A percentile compares a stretch with the other conserved stretches of the same genome.
phyloP scores from a whole-genome alignment of 2,113 vertebrate genomes.

The Halichoeres trimaculatus region DNA sequence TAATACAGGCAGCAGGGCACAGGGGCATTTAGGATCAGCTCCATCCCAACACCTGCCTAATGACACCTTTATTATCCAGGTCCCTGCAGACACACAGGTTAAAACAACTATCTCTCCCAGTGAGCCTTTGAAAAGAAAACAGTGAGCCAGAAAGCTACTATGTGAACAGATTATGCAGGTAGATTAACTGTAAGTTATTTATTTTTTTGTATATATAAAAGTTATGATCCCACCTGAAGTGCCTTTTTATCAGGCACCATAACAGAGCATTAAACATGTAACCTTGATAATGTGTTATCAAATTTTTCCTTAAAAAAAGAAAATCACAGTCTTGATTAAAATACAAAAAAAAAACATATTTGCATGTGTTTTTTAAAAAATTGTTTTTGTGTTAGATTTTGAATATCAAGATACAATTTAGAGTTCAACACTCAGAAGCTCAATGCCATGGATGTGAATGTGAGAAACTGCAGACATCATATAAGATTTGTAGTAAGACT shows the following conservation, averaged over 20 bases:
- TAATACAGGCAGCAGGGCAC: constrained; percentile 16
- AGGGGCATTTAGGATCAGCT: constrained; percentile 27
- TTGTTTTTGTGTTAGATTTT: neutral
- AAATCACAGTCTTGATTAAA: neutral
- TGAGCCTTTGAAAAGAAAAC: constrained; percentile 21
- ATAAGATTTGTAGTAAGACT: constrained; percentile 2
- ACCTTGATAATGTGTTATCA: constrained; percentile 13
- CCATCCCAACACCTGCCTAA: constrained; percentile 52
- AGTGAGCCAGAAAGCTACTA: constrained; percentile 1
- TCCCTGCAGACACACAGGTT: constrained; percentile 58
- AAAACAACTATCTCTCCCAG: constrained; percentile 28
- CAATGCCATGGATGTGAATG: constrained; percentile 7
- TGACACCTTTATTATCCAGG: constrained; percentile 63
- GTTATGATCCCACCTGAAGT: constrained; percentile 36
- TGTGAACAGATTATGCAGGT: constrained; percentile 19
- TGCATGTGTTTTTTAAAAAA: neutral
- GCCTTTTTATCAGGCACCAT: constrained; percentile 62
- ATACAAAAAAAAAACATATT: neutral
- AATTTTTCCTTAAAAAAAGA: constrained; percentile 11
- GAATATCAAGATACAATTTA: neutral
- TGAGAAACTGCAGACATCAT: neutral
- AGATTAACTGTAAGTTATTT: neutral
- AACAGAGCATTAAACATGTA: constrained; percentile 13
- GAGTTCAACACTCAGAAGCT: too few relatives aligned
- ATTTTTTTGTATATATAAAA: neutral